phyloP scores from a whole-genome alignment of 2,113 vertebrate species.

The Muscicapa adusta region DNA sequence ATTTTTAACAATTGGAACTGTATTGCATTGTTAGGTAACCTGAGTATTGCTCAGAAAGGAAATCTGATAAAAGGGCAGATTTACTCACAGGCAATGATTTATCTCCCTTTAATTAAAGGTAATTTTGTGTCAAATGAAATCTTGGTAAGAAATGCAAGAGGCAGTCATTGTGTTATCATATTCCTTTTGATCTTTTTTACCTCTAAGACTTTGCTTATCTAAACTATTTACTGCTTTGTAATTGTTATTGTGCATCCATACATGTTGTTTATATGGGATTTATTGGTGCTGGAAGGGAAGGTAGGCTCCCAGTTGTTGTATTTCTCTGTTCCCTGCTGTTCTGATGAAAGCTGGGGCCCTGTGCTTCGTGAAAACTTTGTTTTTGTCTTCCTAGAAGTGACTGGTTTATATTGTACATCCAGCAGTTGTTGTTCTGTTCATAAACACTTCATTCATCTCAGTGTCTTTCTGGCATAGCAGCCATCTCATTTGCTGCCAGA shows the following conservation, averaged over 20 bases:
- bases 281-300: neutral
- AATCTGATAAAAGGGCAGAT: neutral
- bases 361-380: neutral
- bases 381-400: conserved; percentile 12
- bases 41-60: neutral
- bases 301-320: neutral
- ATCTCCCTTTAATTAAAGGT: neutral
- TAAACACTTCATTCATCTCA: conserved; percentile 32
- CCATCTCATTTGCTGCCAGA: neutral
- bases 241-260: neutral
- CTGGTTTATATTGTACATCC: conserved; percentile 3
- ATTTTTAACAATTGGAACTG: neutral
- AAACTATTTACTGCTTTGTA: neutral
- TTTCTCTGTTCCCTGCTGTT: neutral
- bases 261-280: neutral
- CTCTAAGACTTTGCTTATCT: neutral
- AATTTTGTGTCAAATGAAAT: neutral
- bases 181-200: neutral
- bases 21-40: neutral
- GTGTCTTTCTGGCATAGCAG: neutral
- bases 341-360: neutral
- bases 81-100: neutral
- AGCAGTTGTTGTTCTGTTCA: conserved; percentile 21
- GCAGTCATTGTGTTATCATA: neutral
- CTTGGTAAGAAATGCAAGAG: neutral